phyloP scores from a whole-genome alignment of 2,888 invertebrate species.

The Coelopa pilipes region DNA sequence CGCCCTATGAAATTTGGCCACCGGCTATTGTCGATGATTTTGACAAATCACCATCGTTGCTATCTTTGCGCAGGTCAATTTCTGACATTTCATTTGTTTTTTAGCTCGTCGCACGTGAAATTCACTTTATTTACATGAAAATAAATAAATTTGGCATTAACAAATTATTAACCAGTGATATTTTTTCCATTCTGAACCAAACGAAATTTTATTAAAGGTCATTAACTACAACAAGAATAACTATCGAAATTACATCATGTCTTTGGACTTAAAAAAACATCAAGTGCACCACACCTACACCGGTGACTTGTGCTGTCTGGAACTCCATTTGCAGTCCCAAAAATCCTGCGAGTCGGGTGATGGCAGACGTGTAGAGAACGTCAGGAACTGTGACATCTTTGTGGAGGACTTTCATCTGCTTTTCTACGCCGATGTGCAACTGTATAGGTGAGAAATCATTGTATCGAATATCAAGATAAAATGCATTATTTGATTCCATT shows the following conservation, averaged over 20 bases:
- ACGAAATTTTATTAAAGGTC: no score
- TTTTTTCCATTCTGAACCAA: no score
- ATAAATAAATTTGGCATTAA: neutral
- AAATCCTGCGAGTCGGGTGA: neutral
- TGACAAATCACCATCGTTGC: neutral
- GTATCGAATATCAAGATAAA: conserved; percentile 10
- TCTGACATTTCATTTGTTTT: conserved; percentile 16
- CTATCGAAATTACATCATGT: conserved; percentile 7
- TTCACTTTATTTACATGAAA: conserved; percentile 8
- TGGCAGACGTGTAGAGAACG: conserved; percentile 52
- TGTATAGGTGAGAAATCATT: conserved; percentile 53
- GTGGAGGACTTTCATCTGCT: conserved; percentile 59
- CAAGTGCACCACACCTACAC: conserved; percentile 37
- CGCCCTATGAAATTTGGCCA: neutral
- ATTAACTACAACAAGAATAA: neutral
- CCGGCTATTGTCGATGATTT: neutral
- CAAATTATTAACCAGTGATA: neutral
- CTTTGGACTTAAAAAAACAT: conserved; percentile 29
- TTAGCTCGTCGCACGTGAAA: conserved; percentile 3
- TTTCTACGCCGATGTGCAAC: conserved; percentile 57
- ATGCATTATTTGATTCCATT: neutral
- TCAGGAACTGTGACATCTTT: conserved; percentile 61
- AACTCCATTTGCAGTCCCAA: conserved; percentile 25
- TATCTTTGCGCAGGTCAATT: neutral
- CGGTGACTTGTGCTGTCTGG: conserved; percentile 43